phyloP scores from a whole-genome alignment of 2,888 invertebrate species.

The Eutolmus rufibarbis region DNA sequence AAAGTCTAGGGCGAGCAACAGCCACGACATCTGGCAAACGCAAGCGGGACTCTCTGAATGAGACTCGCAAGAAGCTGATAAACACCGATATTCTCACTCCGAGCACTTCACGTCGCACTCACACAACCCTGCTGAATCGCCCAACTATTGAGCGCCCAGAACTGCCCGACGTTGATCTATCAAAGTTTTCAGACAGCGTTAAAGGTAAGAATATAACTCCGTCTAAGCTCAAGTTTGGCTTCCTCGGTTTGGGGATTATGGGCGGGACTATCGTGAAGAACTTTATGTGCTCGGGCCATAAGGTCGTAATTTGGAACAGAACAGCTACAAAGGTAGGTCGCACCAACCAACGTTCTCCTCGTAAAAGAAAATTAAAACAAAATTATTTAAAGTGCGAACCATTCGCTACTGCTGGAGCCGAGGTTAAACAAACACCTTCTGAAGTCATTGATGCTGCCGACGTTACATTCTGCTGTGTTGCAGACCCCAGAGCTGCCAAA shows the following conservation, averaged over 20 bases:
- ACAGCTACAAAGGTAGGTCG: slow-evolving; percentile 76
- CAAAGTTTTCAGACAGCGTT: slow-evolving; percentile 77
- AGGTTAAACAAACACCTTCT: slow-evolving; percentile 85
- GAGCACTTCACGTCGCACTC: slow-evolving; percentile 54
- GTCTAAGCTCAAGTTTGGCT: slow-evolving; percentile 88
- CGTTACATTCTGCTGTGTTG: slow-evolving; percentile 94
- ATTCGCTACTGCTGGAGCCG: slow-evolving; percentile 86
- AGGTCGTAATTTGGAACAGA: slow-evolving; percentile 93
- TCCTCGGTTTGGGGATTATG: slow-evolving; percentile 95
- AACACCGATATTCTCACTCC: slow-evolving; percentile 47
- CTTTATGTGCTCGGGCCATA: slow-evolving; percentile 90
- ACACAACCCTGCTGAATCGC: slow-evolving; percentile 59
- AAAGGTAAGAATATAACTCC: slow-evolving; percentile 86
- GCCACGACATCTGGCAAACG: slow-evolving; percentile 57
- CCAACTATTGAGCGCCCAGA: slow-evolving; percentile 67
- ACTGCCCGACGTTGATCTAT: slow-evolving; percentile 78
- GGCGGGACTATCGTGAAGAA: slow-evolving; percentile 95
- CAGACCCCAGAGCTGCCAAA: slow-evolving; percentile 92
- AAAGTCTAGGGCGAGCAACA: slow-evolving; percentile 39
- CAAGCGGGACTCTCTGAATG: slow-evolving; percentile 65
- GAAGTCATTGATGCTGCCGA: slow-evolving; percentile 92
- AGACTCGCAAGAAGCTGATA: slow-evolving; percentile 51
- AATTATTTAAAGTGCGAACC: slow-evolving; percentile 69
- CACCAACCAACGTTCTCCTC: neutral
- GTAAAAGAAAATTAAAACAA: neutral